Evolutionary conservation across 2,888 invertebrate genomes (phyloP).

Genomic region (Microchrysa polita): DNA sequence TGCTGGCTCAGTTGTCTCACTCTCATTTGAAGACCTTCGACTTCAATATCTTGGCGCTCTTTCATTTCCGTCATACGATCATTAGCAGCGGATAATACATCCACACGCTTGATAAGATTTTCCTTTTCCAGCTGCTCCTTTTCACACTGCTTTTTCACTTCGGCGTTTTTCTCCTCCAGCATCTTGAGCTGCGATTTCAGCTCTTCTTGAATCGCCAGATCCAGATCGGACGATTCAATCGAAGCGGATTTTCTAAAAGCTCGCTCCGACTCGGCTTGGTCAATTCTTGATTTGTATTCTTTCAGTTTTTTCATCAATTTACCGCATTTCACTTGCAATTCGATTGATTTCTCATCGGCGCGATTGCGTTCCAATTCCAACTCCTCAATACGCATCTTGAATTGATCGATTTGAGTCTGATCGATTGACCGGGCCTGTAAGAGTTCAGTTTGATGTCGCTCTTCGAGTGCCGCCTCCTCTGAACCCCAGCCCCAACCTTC

Average conservation of each 20-base stretch:
- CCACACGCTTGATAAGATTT: slow-evolving; percentile 74
- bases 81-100: slow-evolving; percentile 78
- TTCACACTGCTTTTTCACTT: slow-evolving; percentile 68
- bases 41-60: slow-evolving; percentile 81
- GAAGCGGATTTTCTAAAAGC: slow-evolving; percentile 64
- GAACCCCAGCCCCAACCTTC: slow-evolving; percentile 71
- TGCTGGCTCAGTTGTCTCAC: slow-evolving; percentile 76
- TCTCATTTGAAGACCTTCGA: slow-evolving; percentile 76
- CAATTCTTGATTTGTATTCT: slow-evolving; percentile 78
- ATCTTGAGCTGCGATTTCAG: slow-evolving; percentile 73
- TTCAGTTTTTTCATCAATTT: slow-evolving; percentile 87
- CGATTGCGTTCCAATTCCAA: slow-evolving; percentile 69
- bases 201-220: slow-evolving; percentile 83
- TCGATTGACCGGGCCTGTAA: slow-evolving; percentile 57
- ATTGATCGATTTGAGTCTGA: slow-evolving; percentile 66
- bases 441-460: slow-evolving; percentile 60
- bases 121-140: slow-evolving; percentile 76
- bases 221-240: slow-evolving; percentile 71
- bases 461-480: slow-evolving; percentile 67
- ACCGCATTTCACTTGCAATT: slow-evolving; percentile 75
- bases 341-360: slow-evolving; percentile 71
- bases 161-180: slow-evolving; percentile 73
- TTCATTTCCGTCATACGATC: slow-evolving; percentile 82
- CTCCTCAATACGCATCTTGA: slow-evolving; percentile 69
- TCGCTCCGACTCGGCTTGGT: slow-evolving; percentile 55